A percentile compares a stretch with the other conserved stretches of the same genome.
These are phyloP conservation scores for Ascaphus truei DNA, from an alignment of 2,113 vertebrate species.

Conservation along the genomic window DNA sequence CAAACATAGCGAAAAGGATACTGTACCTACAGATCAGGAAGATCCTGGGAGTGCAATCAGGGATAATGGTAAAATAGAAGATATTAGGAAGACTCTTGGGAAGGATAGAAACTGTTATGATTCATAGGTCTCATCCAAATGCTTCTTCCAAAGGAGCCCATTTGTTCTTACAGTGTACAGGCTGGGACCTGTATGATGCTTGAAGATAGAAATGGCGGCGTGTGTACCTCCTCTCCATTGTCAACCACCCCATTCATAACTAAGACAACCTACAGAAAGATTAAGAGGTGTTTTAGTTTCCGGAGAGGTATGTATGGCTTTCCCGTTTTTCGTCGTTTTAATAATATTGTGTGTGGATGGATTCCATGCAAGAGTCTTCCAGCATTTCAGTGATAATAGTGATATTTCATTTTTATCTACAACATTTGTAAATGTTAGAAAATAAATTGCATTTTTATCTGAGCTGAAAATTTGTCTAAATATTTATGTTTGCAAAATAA, in stretches of 20 bases:
- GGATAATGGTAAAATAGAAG: too few relatives aligned
- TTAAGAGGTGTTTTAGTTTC: constrained; percentile 74
- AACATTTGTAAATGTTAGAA: too few relatives aligned
- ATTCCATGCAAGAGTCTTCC: too few relatives aligned
- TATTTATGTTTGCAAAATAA: too few relatives aligned
- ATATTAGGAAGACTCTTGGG: neutral
- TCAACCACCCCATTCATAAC: constrained; percentile 68
- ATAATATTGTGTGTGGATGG: too few relatives aligned
- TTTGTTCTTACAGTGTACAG: constrained; percentile 10
- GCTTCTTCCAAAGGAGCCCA: constrained; percentile 44
- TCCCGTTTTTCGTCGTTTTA: too few relatives aligned
- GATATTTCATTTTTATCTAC: neutral
- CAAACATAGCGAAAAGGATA: too few relatives aligned
- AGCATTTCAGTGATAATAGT: constrained; percentile 24
- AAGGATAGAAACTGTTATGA: constrained; percentile 36
- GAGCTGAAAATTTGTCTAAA: too few relatives aligned
- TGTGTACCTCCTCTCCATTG: constrained; percentile 62
- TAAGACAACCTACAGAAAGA: constrained; percentile 74
- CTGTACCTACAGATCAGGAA: too few relatives aligned
- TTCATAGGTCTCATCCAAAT: constrained; percentile 18
- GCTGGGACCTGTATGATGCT: constrained; percentile 65
- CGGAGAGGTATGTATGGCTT: constrained; percentile 74
- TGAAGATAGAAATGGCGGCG: constrained; percentile 61
- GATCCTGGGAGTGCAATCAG: too few relatives aligned
- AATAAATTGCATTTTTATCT: too few relatives aligned